Percentiles rank a stretch among this genome's conserved stretches.
These are phyloP conservation scores for Centroberyx gerrardi DNA, from an alignment of 2,797 vertebrate species.

Conservation along the genomic window DNA sequence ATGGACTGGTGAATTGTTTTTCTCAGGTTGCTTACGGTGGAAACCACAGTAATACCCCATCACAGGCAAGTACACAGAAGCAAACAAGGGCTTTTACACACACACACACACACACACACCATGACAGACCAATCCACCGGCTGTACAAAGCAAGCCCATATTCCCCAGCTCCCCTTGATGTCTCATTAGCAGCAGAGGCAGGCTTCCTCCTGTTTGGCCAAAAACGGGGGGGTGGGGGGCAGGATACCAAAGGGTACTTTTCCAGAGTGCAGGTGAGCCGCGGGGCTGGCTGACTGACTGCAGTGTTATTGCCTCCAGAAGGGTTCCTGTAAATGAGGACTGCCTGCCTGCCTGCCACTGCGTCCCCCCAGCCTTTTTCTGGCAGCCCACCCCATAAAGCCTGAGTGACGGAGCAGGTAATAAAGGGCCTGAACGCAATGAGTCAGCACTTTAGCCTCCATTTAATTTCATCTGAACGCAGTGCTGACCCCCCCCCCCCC, in stretches of 20 bases:
- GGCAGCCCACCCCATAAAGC: conserved; percentile 77
- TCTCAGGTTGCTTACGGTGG: conserved; percentile 15
- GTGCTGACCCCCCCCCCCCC: conserved; percentile 35
- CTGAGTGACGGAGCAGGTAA: conserved; percentile 84
- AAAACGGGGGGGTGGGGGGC: conserved; percentile 37
- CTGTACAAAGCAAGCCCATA: conserved; percentile 40
- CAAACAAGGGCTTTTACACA: conserved; percentile 35
- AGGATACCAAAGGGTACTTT: conserved; percentile 43
- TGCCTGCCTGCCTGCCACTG: conserved; percentile 58
- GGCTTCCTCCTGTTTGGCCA: conserved; percentile 63
- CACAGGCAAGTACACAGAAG: conserved; percentile 29
- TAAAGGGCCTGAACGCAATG: conserved; percentile 82
- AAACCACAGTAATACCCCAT: conserved; percentile 28
- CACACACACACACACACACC: conserved; percentile 21
- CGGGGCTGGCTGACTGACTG: conserved; percentile 53
- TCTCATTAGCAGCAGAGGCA: conserved; percentile 76
- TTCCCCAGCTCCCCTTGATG: conserved; percentile 69
- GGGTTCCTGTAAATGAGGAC: conserved; percentile 80
- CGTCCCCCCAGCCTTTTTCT: conserved; percentile 45
- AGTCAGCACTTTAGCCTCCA: conserved; percentile 87
- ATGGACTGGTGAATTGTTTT: conserved; percentile 23
- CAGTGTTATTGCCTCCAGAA: conserved; percentile 75
- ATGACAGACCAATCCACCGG: conserved; percentile 34
- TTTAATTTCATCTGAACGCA: conserved; percentile 85
- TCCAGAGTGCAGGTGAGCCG: conserved; percentile 65